Conservation (phyloP, 35 echinoderm and acorn worm species). For the Heliocidaris tuberculata region DNA sequence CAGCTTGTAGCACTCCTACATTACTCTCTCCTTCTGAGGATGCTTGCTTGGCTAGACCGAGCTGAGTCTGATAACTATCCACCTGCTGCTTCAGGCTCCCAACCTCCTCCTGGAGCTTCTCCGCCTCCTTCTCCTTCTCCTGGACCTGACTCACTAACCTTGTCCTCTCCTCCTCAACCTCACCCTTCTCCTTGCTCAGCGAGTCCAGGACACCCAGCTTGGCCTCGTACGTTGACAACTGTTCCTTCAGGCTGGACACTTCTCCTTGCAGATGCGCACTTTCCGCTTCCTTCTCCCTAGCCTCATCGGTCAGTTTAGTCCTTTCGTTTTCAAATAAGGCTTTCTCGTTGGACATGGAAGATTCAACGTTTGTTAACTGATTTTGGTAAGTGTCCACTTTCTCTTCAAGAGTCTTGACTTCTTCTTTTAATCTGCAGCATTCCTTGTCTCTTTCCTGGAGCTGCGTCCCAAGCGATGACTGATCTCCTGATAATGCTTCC, state of each 20-base stretch:
- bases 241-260: background rate
- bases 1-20: conserved; percentile 65
- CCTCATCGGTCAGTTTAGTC: conserved; percentile 32
- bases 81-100: conserved; percentile 64
- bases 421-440: conserved; percentile 5
- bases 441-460: conserved; percentile 14
- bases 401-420: background rate
- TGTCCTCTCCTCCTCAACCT: conserved; percentile 36
- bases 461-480: background rate
- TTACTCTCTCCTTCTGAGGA: conserved; percentile 69
- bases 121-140: conserved; percentile 29
- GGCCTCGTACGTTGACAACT: conserved; percentile 24
- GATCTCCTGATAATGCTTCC: conserved; percentile 18
- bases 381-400: background rate
- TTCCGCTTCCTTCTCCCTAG: background rate
- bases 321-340: conserved; percentile 6
- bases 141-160: conserved; percentile 28
- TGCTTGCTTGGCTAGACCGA: conserved; percentile 55
- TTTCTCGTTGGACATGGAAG: conserved; percentile 1
- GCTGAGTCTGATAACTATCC: conserved; percentile 71
- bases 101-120: conserved; percentile 58
- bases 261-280: background rate
- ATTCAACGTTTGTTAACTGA: background rate
- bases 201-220: conserved; percentile 11
- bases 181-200: conserved; percentile 28